Base-by-base conservation (phyloP, 37 sponge, comb jelly and placozoan genomes). In the Tethya wilhelma region DNA sequence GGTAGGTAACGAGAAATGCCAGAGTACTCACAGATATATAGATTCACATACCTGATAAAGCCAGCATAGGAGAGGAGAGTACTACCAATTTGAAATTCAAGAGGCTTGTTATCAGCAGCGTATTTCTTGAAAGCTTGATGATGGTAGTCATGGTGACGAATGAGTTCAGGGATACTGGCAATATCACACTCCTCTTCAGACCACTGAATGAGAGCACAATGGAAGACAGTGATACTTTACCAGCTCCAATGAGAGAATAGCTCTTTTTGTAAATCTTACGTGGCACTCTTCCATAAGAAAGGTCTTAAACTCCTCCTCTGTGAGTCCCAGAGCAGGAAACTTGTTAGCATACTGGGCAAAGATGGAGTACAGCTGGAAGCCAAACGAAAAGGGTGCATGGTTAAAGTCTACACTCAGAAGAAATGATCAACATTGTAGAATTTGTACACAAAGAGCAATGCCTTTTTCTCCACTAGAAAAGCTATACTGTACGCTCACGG, bases 121-220 rank as follows among this genome's bases (percentile, higher is more conserved):
- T 59, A 64, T 78, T 88, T 84, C 79, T 93, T 93, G 81, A 66
- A 81, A n/a, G 85, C 75, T 14, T 45, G 32, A 69, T 93, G 78
- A 59, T 85, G 84, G 36, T 77, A 43, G 73, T 93, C 93, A 59
- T 93, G 82, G 41, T 44, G 68, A 17, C 32, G 20, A 72, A 84
- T 81, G 49, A 93, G 42, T 28, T 31, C 39, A 26, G n/a, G 49
- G 6, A 86, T 38, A 2, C 31, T 34, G 6, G 20, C 25, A 2
- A 25, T 26, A 4, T 44, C 44, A 33, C 82, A 81, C 11, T 80
- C 65, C 1, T 39, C 65, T 6, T 34, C 44, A 29, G 53, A n/a
- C 93, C 93, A 93, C 93, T 93, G 71, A 12, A 25, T 23, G 2
- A 20, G 33, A 6, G 2, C 33, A 9, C 66, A 65, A 36, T 34